phyloP scores from a whole-genome alignment of 1,140 invertebrate genomes.

The Drosophila nebulosa region DNA sequence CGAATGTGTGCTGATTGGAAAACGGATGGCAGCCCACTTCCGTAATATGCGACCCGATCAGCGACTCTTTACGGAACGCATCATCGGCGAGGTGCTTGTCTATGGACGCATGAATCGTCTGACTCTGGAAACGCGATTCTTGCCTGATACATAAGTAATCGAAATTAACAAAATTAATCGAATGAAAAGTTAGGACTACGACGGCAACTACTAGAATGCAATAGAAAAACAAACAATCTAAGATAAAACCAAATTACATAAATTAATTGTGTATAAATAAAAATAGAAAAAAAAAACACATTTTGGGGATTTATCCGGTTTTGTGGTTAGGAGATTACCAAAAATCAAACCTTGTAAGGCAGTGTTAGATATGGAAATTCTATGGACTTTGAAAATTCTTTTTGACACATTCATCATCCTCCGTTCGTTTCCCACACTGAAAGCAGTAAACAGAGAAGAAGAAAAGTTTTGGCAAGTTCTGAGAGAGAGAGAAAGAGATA shows the following conservation, averaged over 20 bases:
- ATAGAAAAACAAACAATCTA: not conserved
- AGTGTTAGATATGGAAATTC: no score
- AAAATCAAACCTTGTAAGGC: no score
- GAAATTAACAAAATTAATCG: not conserved
- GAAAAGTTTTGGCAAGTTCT: not conserved
- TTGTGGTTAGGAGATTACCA: no score
- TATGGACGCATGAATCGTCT: slow-evolving; percentile 61
- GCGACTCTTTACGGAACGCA: slow-evolving; percentile 57
- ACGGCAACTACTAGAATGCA: not conserved
- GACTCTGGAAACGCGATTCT: slow-evolving; percentile 43
- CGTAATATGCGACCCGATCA: slow-evolving; percentile 63
- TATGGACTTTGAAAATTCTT: not conserved
- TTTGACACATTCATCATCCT: slow-evolving; percentile 27
- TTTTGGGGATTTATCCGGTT: no score
- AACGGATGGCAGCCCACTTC: slow-evolving; percentile 61
- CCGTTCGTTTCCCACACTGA: slow-evolving; percentile 3
- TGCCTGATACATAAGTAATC: slow-evolving; percentile 18
- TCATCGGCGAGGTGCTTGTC: slow-evolving; percentile 59
- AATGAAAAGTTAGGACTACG: not conserved
- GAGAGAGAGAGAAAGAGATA: not conserved
- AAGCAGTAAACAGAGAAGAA: not conserved
- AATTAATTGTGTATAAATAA: no score
- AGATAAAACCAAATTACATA: not conserved
- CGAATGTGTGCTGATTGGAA: slow-evolving; percentile 60
- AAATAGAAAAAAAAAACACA: not conserved